Conservation (phyloP, 2,113 vertebrate genomes). For the Lagenorhynchus albirostris region DNA sequence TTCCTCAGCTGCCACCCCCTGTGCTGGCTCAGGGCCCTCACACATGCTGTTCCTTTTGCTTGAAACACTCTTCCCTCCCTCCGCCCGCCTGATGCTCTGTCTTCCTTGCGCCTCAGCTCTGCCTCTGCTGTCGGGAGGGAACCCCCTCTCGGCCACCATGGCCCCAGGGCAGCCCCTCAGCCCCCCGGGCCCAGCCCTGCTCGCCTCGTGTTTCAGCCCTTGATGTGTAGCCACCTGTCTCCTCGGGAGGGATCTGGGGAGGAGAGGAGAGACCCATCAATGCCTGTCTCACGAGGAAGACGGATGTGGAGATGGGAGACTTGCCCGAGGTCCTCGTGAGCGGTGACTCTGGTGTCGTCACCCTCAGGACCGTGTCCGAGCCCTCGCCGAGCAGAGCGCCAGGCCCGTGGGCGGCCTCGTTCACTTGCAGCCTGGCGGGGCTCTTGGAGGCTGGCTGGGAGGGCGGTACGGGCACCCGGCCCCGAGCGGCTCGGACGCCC, state of each 20-base stretch:
- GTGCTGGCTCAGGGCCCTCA: not conserved
- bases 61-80: not conserved
- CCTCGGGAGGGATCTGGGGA: not conserved
- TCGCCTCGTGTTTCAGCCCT: not conserved
- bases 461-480: too few relatives aligned
- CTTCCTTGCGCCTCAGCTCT: not conserved
- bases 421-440: too few relatives aligned
- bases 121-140: fast-evolving
- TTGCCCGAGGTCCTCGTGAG: not conserved
- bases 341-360: not conserved
- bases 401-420: too few relatives aligned
- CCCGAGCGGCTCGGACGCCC: not conserved
- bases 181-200: fast-evolving
- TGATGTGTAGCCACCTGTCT: not conserved
- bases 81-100: not conserved
- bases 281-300: not conserved
- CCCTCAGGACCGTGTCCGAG: not conserved
- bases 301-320: too few relatives aligned
- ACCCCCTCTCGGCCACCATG: not conserved
- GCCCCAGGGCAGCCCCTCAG: fast-evolving
- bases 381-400: not conserved
- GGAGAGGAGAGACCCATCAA: fast-evolving
- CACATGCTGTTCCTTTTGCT: not conserved
- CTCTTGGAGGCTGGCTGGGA: too few relatives aligned
- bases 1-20: not conserved